phyloP scores from a whole-genome alignment of 2,888 invertebrate species.

The Alitta virens region DNA sequence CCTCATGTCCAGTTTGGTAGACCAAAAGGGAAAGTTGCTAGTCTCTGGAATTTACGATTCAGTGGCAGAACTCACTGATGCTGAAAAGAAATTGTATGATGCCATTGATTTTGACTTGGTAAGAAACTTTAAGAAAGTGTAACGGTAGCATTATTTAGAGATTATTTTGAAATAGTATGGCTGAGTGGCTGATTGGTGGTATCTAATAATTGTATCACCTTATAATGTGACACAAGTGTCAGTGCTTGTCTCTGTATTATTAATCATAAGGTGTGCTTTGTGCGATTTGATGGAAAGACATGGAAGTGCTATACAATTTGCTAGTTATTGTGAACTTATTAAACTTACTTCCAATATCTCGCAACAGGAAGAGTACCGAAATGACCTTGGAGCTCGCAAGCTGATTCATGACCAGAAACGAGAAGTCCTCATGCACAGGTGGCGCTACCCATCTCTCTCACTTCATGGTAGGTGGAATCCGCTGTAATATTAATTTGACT shows the following conservation, averaged over 20 bases:
- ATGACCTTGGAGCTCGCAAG: constrained; percentile 66
- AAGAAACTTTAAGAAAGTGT: constrained; percentile 31
- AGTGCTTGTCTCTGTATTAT: too few species aligned
- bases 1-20: constrained; percentile 78
- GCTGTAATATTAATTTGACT: too few species aligned
- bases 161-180: not conserved
- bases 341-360: too few species aligned
- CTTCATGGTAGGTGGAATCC: constrained; percentile 69
- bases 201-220: too few species aligned
- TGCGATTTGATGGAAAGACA: too few species aligned
- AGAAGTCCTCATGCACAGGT: constrained; percentile 86
- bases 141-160: too few species aligned
- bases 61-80: constrained; percentile 72
- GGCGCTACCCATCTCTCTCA: constrained; percentile 91
- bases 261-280: too few species aligned
- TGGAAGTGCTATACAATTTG: too few species aligned
- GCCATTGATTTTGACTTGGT: constrained; percentile 80
- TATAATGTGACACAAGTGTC: too few species aligned
- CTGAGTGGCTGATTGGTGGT: too few species aligned
- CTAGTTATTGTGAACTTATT: too few species aligned
- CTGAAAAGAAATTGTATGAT: constrained; percentile 67
- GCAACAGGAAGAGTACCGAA: constrained; percentile 61
- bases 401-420: constrained; percentile 78
- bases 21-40: constrained; percentile 81
- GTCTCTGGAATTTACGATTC: constrained; percentile 80